A percentile compares a stretch with the other conserved stretches of the same genome.
phyloP scores from a whole-genome alignment of 2,113 vertebrate species.

The Anoura caudifer region DNA sequence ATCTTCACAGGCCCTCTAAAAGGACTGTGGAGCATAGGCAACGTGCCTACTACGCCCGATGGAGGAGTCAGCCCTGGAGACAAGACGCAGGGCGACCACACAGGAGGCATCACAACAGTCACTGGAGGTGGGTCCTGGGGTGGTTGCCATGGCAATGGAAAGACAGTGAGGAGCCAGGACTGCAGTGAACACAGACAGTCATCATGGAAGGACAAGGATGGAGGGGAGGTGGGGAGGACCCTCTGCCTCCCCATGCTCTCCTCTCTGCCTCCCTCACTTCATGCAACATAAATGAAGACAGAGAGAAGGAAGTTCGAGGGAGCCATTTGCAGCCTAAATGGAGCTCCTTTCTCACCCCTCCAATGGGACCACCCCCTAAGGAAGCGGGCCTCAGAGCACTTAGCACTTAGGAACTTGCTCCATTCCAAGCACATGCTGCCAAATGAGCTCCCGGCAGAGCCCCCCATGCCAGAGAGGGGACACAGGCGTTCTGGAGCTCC shows the following conservation, averaged over 20 bases:
- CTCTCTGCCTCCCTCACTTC: background rate
- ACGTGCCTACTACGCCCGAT: background rate
- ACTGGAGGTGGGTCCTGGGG: background rate
- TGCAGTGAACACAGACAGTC: background rate
- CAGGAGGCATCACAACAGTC: constrained; percentile 42
- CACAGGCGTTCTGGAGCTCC: background rate
- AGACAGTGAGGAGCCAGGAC: background rate
- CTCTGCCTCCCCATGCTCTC: background rate
- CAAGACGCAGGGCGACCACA: rapidly evolving
- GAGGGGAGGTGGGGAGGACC: background rate
- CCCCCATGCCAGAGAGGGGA: background rate
- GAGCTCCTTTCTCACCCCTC: background rate
- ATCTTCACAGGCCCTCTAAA: background rate
- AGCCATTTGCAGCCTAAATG: constrained; percentile 13
- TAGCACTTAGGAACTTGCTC: background rate
- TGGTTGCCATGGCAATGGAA: background rate
- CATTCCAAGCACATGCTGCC: background rate
- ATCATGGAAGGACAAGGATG: background rate
- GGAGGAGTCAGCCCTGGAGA: background rate
- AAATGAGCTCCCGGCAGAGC: constrained; percentile 49
- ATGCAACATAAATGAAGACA: constrained; percentile 13
- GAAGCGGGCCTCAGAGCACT: background rate
- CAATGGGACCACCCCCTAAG: background rate
- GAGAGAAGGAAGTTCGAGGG: background rate
- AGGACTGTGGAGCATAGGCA: too few relatives aligned